Conservation (phyloP, 2,888 invertebrate species). For the Anorthoa munda region DNA sequence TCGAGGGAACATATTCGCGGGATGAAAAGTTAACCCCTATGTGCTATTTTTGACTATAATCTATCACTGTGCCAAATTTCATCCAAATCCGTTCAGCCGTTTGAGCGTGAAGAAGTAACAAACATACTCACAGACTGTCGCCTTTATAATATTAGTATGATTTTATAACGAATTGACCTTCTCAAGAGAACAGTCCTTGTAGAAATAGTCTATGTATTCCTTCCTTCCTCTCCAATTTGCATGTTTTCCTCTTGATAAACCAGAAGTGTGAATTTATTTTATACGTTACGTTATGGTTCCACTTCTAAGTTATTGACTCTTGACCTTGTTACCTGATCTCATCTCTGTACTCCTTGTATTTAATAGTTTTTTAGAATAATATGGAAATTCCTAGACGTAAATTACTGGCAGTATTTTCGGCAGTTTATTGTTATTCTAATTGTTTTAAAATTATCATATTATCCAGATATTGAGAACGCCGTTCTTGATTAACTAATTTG, state of each 20-base stretch:
- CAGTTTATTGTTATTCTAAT: neutral
- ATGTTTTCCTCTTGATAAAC: conserved; percentile 16
- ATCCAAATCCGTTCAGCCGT: too few species aligned
- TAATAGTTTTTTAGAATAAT: too few species aligned
- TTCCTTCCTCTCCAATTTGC: conserved; percentile 17
- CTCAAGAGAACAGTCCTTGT: neutral
- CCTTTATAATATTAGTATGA: too few species aligned
- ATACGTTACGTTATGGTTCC: neutral
- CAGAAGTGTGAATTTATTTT: conserved; percentile 5
- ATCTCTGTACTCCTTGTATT: too few species aligned
- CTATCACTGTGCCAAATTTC: too few species aligned
- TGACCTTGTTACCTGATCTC: neutral
- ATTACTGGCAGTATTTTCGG: too few species aligned
- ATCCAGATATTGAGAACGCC: neutral
- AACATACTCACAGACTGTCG: too few species aligned
- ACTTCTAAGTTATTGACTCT: neutral
- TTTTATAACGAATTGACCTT: neutral
- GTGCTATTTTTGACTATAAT: too few species aligned
- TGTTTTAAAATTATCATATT: neutral
- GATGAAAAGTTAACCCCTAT: too few species aligned
- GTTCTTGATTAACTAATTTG: neutral
- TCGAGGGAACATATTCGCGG: too few species aligned
- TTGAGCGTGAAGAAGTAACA: too few species aligned
- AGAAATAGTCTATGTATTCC: neutral
- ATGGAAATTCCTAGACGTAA: neutral